phyloP scores from a whole-genome alignment of 2,113 vertebrate genomes.

The Aphyosemion australe region DNA sequence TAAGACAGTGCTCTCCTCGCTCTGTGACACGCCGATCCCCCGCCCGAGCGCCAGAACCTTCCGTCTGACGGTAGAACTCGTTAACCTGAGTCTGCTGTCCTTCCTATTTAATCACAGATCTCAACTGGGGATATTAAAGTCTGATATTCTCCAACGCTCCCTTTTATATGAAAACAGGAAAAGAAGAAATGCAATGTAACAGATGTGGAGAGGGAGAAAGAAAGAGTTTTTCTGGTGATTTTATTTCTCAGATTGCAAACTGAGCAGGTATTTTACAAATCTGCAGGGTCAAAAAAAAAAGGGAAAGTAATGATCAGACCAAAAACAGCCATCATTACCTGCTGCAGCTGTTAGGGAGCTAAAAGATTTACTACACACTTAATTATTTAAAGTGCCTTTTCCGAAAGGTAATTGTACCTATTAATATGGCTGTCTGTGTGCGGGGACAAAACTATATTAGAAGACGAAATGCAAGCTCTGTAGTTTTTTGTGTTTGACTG shows the following conservation, averaged over 20 bases:
- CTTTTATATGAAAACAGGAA: too few species aligned
- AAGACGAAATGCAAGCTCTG: background rate
- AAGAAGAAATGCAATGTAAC: too few species aligned
- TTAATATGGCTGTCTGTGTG: background rate
- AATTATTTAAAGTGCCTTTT: background rate
- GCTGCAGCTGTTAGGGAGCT: background rate
- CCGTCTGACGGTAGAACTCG: background rate
- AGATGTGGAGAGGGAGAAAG: too few species aligned
- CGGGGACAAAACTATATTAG: background rate
- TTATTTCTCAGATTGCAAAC: too few species aligned
- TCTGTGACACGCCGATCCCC: constrained; percentile 24
- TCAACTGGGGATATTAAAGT: too few species aligned
- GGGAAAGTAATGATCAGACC: too few species aligned
- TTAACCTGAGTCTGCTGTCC: constrained; percentile 1
- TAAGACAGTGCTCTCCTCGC: constrained; percentile 82
- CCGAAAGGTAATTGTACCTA: background rate
- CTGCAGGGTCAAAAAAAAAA: too few species aligned
- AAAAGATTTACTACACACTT: background rate
- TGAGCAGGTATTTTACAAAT: too few species aligned
- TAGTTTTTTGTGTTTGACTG: background rate
- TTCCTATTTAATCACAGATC: background rate
- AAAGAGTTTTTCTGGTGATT: too few species aligned
- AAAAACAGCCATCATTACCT: too few species aligned
- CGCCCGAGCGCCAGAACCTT: background rate
- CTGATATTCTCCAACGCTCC: too few species aligned